Evolutionary conservation across 1,140 invertebrate genomes (phyloP), one percentile per base, ranked within the genome.

Genomic region (Euwallacea similis): DNA sequence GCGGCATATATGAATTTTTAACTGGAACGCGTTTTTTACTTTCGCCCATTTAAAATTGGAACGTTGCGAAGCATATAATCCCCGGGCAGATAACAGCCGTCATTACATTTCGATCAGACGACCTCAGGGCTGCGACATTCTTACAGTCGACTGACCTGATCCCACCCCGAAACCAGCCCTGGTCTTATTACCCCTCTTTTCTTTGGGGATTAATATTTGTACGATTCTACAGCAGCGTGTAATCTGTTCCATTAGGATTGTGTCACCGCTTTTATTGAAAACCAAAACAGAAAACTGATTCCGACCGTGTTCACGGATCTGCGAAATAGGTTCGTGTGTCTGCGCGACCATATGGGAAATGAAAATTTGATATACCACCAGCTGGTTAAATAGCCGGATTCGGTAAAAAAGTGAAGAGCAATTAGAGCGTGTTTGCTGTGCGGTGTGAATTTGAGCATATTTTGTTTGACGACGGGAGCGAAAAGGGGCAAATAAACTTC

Each of bases 191-290:
- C 56, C 62, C 21, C 66, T 61, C 61, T 64, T 73, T 73, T 68
- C 66, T 73, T 68, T 61, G 41, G 67, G 72, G 72, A 73, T 73
- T 73, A 73, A 70, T 66, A 73, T 73, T 71, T 70, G 58, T 73
- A 62, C 63, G 53, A 66, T 50, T 70, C 72, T 46, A 33, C 15
- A 11, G 43, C 41, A 59, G 50, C 72, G 63, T 73, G 68, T 66
- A 73, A 73, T 73, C 71, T 47, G 62, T 58, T 41, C 61, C 13
- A 63, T 63, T 70, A 58, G 56, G 53, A 73, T 69, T 56, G 60
- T 68, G 66, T 63, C 53, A 43, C 44, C 50, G 61, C 43, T 55
- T 66, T 73, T 73, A 71, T 73, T 66, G 59, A 66, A 70, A 73
- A 67, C 67, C 63, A 73, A 73, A 73, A 73, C 72, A 64, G 70